Evolutionary conservation across 2,113 vertebrate species (phyloP), one percentile per base, ranked within the genome.

Genomic region (Platichthys flesus): DNA sequence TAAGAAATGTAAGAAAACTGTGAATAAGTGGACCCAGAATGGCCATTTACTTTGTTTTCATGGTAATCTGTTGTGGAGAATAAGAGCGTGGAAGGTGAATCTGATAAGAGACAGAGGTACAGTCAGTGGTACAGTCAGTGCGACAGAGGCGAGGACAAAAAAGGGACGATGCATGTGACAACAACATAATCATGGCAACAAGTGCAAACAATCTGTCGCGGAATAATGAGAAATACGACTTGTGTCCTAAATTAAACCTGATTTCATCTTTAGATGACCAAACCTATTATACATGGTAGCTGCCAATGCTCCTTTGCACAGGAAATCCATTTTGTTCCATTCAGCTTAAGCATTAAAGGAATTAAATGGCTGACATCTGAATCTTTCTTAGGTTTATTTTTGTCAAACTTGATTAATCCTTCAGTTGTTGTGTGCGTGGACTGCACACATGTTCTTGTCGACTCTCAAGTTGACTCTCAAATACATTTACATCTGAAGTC

Each of bases 341-440:
- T 79, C 55, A 74, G 69, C 57, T 76, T 26, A 40, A 3, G 71
- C 67, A 60, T 24, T 40, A 65, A 68, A 70, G 54, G 26, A 73
- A 84, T 69, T 49, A 59, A 67, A 67, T n/a, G 47, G 74, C 55
- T 58, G 56, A 59, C 66, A 49, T 63, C 76, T 77, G 28, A 59
- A 16, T 57, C 24, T 24, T 12, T 54, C 35, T 37, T 23, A 10
- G 26, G 6, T 73, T 60, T 24, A 31, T 69, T 65, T 28, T 55
- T 52, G 37, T 52, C 59, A 63, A 9, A 56, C 42, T 49, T 31
- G 40, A 49, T 61, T 67, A 8, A 62, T 67, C 57, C 54, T 51
- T 51, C 24, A 20, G 2, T 15, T 65, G 54, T 26, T 40, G 37
- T 12, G 37, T 40, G 9, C 3, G 2, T 10, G 37, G 37, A 12